Percentiles rank a stretch among this genome's conserved stretches.
These are phyloP conservation scores for Pseudomyrmex gracilis DNA, from an alignment of 1,140 invertebrate genomes.

Conservation along the genomic window DNA sequence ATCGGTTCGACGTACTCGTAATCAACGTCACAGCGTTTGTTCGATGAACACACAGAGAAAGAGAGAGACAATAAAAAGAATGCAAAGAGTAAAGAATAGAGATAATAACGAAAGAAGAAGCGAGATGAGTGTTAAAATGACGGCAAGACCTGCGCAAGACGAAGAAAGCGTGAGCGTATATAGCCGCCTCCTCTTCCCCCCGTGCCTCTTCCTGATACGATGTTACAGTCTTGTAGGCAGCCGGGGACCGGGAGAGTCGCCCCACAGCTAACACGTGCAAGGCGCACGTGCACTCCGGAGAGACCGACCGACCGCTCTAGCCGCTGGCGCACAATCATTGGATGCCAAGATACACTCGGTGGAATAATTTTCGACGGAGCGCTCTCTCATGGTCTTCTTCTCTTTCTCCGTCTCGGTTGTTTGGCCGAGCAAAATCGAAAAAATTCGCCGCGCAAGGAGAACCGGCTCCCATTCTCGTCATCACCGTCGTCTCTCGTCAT, in stretches of 20 bases:
- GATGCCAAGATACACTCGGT: slow-evolving; percentile 83
- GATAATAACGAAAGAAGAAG: slow-evolving; percentile 47
- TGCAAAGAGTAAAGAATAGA: slow-evolving; percentile 44
- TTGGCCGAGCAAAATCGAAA: slow-evolving; percentile 30
- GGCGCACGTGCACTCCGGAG: slow-evolving; percentile 82
- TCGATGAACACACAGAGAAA: slow-evolving; percentile 18
- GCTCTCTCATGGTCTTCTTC: slow-evolving; percentile 71
- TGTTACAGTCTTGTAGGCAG: slow-evolving; percentile 82
- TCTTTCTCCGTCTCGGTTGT: background rate
- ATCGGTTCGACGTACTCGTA: slow-evolving; percentile 61
- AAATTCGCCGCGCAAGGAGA: slow-evolving; percentile 55
- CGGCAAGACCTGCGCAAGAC: slow-evolving; percentile 30
- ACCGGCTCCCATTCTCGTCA: slow-evolving; percentile 23
- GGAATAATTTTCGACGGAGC: slow-evolving; percentile 80
- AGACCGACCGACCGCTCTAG: slow-evolving; percentile 76
- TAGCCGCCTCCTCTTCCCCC: slow-evolving; percentile 63
- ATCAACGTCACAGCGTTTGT: slow-evolving; percentile 73
- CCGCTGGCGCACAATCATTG: slow-evolving; percentile 82
- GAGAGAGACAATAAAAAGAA: slow-evolving; percentile 15
- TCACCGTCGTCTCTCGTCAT: background rate
- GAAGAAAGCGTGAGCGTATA: slow-evolving; percentile 66
- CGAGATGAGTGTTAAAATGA: slow-evolving; percentile 27
- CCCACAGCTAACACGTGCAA: slow-evolving; percentile 83
- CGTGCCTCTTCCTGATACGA: slow-evolving; percentile 78
- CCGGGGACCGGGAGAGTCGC: slow-evolving; percentile 82